Evolutionary conservation across 2,797 vertebrate species (phyloP), one percentile per base, ranked within the genome.

Genomic region (Acridotheres tristis): DNA sequence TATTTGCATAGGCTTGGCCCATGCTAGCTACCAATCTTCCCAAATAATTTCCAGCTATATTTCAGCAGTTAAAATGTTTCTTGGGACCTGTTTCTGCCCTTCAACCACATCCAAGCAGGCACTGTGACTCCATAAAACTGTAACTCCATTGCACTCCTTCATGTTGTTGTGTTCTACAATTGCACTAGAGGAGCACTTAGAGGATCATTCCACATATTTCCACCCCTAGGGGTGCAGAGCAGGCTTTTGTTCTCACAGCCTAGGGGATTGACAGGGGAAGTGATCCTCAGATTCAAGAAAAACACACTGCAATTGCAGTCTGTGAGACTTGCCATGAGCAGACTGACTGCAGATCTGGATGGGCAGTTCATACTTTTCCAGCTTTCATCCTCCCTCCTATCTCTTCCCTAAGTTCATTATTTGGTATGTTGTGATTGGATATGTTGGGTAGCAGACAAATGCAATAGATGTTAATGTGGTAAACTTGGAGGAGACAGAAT

Each of bases 361-460:
- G 42, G n/a, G 26, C 9, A 65, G 18, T 8, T 57, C 45, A 29
- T 45, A 36, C 4, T 48, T 21, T 87, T 81, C n/a, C 30, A 72
- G 7, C 11, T 75, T 59, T 82, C 47, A 36, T 13, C 12, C 53
- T 68, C 15, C 3, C 5, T 89, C 30, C 42, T 57, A 4, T 59
- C 32, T 72, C 18, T 65, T 76, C 26, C 7, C 9, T 13, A 57
- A 47, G 30, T 47, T 25, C 16, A 34, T 62, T 4, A 45, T 83
- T 16, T 18, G 6, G 4, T 43, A 11, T 34, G 16, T 65, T 47
- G 53, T 32, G 40, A 59, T 20, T 38, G 20, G 11, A 8, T 51
- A 20, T 34, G 10, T 1, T 75, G 45, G 5, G 12, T 55, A 40
- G 32, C 16, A 76, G 30, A 40, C 0, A 1, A 10, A 15, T 13